Evolutionary conservation across 2,888 invertebrate species (phyloP).

Genomic region (Drosophila recens): DNA sequence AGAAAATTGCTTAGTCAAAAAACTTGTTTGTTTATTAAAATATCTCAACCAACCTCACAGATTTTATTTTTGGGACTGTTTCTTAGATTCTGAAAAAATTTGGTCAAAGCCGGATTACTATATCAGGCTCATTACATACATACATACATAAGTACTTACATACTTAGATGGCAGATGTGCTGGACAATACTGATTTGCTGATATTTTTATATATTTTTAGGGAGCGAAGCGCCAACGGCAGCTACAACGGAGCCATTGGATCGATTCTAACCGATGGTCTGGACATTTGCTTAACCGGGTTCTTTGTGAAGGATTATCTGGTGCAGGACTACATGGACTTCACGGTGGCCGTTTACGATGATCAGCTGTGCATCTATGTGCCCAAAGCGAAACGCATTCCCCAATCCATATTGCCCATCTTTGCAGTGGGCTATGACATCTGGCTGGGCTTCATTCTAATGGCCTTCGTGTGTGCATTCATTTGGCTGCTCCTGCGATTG

Average conservation of each 20-base stretch:
- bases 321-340: slow-evolving; percentile 84
- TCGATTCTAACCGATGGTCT: slow-evolving; percentile 81
- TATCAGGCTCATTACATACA: too few species aligned
- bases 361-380: slow-evolving; percentile 85
- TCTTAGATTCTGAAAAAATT: too few species aligned
- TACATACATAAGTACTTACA: too few species aligned
- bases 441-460: slow-evolving; percentile 83
- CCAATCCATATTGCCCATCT: slow-evolving; percentile 84
- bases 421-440: slow-evolving; percentile 81
- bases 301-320: slow-evolving; percentile 85
- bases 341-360: slow-evolving; percentile 84
- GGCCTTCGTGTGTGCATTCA: slow-evolving; percentile 73
- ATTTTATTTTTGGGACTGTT: too few species aligned
- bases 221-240: slow-evolving; percentile 78
- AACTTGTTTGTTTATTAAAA: too few species aligned
- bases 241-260: slow-evolving; percentile 84
- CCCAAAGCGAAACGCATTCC: slow-evolving; percentile 85
- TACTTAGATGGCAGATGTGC: background rate
- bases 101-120: too few species aligned
- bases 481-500: slow-evolving; percentile 77
- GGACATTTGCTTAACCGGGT: slow-evolving; percentile 84
- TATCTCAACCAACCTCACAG: too few species aligned
- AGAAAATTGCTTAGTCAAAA: too few species aligned
- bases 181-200: background rate
- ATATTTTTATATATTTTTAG: slow-evolving; percentile 34